Percentiles rank a stretch among this genome's conserved stretches.
phyloP scores from a whole-genome alignment of 2,113 vertebrate species.

The Microtus ochrogaster region DNA sequence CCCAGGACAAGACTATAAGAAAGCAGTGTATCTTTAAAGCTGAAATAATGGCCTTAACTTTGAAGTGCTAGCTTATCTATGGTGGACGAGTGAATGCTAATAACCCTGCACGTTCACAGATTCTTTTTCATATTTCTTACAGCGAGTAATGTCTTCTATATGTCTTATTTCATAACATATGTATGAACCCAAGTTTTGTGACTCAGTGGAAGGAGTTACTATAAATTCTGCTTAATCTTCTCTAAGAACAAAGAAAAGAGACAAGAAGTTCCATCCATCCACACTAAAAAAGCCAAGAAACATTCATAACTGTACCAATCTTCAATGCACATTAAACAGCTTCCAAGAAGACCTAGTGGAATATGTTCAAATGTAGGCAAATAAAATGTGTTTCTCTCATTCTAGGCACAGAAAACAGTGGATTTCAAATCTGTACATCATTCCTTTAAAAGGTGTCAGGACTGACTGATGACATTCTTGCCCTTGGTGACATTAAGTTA shows the following conservation, averaged over 20 bases:
- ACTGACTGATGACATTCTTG: slow-evolving; percentile 22
- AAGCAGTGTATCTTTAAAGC: slow-evolving; percentile 42
- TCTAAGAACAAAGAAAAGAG: slow-evolving; percentile 41
- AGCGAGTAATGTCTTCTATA: slow-evolving; percentile 76
- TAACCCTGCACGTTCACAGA: slow-evolving; percentile 36
- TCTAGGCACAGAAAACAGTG: not conserved
- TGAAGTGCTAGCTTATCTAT: slow-evolving; percentile 61
- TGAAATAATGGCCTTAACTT: slow-evolving; percentile 79
- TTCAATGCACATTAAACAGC: not conserved
- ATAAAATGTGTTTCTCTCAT: slow-evolving; percentile 4
- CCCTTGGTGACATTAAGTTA: slow-evolving; percentile 14
- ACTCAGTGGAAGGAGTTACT: slow-evolving; percentile 69
- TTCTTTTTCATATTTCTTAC: slow-evolving; percentile 78
- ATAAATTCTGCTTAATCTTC: slow-evolving; percentile 56
- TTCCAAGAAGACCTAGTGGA: slow-evolving; percentile 27
- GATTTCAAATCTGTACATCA: slow-evolving; percentile 16
- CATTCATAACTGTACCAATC: not conserved
- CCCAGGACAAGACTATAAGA: not conserved
- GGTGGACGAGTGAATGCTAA: slow-evolving; percentile 73
- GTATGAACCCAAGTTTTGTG: slow-evolving; percentile 59
- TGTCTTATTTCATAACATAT: slow-evolving; percentile 79
- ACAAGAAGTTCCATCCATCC: not conserved
- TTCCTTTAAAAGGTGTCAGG: not conserved
- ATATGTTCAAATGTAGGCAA: slow-evolving; percentile 29
- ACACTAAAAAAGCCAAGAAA: slow-evolving; percentile 39